Conservation (phyloP, 2,888 invertebrate genomes). For the Drosophila niveifrons region DNA sequence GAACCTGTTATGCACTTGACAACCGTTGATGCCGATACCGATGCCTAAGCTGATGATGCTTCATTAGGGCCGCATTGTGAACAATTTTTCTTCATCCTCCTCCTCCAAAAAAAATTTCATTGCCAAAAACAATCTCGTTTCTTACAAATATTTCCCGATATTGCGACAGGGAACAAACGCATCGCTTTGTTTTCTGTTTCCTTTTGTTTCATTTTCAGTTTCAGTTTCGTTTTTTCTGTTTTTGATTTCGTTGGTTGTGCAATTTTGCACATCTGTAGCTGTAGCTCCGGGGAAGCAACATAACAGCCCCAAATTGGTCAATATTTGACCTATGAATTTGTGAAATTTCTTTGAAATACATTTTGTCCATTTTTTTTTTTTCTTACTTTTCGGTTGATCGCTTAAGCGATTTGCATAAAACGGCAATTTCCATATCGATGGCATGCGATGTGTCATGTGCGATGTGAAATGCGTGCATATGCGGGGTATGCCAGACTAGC, state of each 20-base stretch:
- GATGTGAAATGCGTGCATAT: constrained; percentile 7
- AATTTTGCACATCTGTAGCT: constrained; percentile 60
- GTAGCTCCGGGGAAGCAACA: constrained; percentile 16
- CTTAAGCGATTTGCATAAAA: constrained; percentile 62
- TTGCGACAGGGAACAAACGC: constrained; percentile 28
- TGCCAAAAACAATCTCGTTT: neutral
- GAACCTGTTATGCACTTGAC: constrained; percentile 67
- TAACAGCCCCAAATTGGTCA: constrained; percentile 54
- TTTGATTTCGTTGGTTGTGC: constrained; percentile 50
- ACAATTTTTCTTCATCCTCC: constrained; percentile 13
- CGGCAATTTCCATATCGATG: constrained; percentile 45
- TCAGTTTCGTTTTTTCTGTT: constrained; percentile 23
- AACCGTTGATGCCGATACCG: constrained; percentile 12
- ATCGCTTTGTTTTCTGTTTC: constrained; percentile 37
- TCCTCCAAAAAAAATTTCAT: constrained; percentile 2
- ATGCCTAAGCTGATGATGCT: constrained; percentile 40
- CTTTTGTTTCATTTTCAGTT: constrained; percentile 16
- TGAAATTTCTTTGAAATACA: constrained; percentile 54
- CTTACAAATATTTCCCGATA: constrained; percentile 16
- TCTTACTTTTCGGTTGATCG: constrained; percentile 18
- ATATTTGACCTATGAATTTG: constrained; percentile 66
- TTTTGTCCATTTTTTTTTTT: constrained; percentile 26
- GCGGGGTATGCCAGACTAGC: neutral
- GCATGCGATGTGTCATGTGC: constrained; percentile 44
- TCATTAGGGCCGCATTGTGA: constrained; percentile 57